A percentile compares a stretch with the other conserved stretches of the same genome.
Conservation (phyloP, 2,113 vertebrate genomes). For the Aldabrachelys gigantea region DNA sequence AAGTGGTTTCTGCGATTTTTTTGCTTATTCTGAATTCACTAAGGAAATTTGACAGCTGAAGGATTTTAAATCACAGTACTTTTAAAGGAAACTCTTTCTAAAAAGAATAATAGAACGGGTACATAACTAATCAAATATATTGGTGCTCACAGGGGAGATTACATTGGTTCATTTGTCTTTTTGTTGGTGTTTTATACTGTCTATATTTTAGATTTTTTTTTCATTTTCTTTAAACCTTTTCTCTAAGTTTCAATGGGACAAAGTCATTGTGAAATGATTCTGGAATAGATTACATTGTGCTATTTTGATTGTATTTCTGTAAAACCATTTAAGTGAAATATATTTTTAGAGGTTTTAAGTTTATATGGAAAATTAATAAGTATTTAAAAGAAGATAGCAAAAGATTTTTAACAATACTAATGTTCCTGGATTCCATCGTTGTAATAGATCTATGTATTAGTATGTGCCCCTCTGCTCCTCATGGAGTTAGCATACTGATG, state of each 20-base stretch:
- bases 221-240: conserved; percentile 28
- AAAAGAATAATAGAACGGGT: conserved; percentile 41
- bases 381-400: conserved; percentile 1
- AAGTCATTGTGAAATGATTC: conserved; percentile 33
- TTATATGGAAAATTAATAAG: conserved; percentile 57
- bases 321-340: conserved; percentile 41
- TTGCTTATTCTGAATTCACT: conserved; percentile 55
- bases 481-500: background rate
- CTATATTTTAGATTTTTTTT: background rate
- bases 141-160: conserved; percentile 46
- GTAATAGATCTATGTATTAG: background rate
- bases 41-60: conserved; percentile 31
- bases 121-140: conserved; percentile 62
- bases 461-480: background rate
- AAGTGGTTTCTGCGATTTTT: conserved; percentile 46
- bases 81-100: conserved; percentile 55
- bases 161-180: conserved; percentile 53
- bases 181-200: conserved; percentile 32
- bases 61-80: conserved; percentile 59
- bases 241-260: conserved; percentile 20
- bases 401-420: conserved; percentile 25
- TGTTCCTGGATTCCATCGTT: background rate
- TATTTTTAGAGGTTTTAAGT: conserved; percentile 34
- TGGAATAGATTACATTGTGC: conserved; percentile 39
- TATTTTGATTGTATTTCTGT: conserved; percentile 62